Evolutionary conservation across 2,113 vertebrate genomes (phyloP).

Genomic region (Salvelinus fontinalis): DNA sequence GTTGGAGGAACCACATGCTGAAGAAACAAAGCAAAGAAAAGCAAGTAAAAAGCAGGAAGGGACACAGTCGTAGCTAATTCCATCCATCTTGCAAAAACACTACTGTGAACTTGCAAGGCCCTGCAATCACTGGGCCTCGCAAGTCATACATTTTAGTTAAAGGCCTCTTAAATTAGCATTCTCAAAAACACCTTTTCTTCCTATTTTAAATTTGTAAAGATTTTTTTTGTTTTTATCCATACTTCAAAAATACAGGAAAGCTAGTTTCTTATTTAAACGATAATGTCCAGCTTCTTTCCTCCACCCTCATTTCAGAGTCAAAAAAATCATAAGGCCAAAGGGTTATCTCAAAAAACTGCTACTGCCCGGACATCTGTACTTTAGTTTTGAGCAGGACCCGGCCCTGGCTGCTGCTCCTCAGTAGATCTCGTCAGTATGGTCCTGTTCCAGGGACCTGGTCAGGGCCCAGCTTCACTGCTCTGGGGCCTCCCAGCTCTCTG

Average conservation of each 20-base stretch:
- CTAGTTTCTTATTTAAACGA: conserved; percentile 88
- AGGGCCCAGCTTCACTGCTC: conserved; percentile 70
- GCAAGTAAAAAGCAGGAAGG: conserved; percentile 80
- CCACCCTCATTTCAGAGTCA: conserved; percentile 73
- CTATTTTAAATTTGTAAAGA: conserved; percentile 69
- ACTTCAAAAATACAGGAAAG: conserved; percentile 83
- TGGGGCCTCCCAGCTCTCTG: conserved; percentile 41
- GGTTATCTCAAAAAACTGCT: conserved; percentile 81
- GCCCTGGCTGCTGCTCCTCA: conserved; percentile 81
- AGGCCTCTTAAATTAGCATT: conserved; percentile 90
- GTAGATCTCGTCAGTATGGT: conserved; percentile 74
- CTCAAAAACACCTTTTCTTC: conserved; percentile 62
- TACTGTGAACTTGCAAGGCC: conserved; percentile 87
- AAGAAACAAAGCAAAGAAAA: conserved; percentile 64
- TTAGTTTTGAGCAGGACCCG: conserved; percentile 72
- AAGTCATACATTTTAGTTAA: conserved; percentile 83
- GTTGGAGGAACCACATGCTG: conserved; percentile 85
- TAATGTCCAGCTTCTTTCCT: conserved; percentile 76
- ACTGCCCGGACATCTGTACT: conserved; percentile 76
- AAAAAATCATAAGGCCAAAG: conserved; percentile 88
- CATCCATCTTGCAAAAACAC: conserved; percentile 76
- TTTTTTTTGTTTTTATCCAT: conserved; percentile 82
- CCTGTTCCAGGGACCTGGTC: conserved; percentile 70
- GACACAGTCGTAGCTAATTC: conserved; percentile 87
- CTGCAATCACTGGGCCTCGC: conserved; percentile 85